Percentiles rank a stretch among this genome's conserved stretches.
phyloP scores from a whole-genome alignment of 1,140 invertebrate species.

The Subanguina moxae region DNA sequence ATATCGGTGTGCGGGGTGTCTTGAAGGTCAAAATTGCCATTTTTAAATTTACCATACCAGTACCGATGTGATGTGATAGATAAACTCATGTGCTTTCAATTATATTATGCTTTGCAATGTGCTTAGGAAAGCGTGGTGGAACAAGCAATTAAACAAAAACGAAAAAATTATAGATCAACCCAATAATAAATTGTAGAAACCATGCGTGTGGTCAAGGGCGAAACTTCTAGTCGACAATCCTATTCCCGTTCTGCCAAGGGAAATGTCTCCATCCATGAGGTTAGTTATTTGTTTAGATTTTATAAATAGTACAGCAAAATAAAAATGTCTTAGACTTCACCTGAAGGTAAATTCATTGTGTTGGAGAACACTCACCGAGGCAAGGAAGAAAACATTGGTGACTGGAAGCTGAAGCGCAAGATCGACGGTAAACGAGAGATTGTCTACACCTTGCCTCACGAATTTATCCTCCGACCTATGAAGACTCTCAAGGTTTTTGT shows the following conservation, averaged over 20 bases:
- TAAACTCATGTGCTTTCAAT: too few relatives aligned
- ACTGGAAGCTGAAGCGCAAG: conserved; percentile 57
- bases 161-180: conserved; percentile 35
- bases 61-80: too few relatives aligned
- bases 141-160: conserved; percentile 48
- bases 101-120: too few relatives aligned
- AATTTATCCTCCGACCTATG: conserved; percentile 53
- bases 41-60: too few relatives aligned
- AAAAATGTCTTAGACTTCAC: conserved; percentile 1
- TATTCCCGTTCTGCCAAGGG: conserved; percentile 63
- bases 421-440: conserved; percentile 57
- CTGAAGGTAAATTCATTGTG: conserved; percentile 41
- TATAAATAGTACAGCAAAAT: too few relatives aligned
- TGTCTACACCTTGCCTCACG: conserved; percentile 56
- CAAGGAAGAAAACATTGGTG: conserved; percentile 55
- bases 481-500: conserved; percentile 54
- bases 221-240: conserved; percentile 63
- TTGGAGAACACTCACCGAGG: conserved; percentile 57
- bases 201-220: conserved; percentile 57
- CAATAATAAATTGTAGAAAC: conserved; percentile 39
- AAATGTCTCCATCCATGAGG: conserved; percentile 54
- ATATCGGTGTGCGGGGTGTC: too few relatives aligned
- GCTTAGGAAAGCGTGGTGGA: too few relatives aligned
- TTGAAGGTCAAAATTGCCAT: too few relatives aligned
- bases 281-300: too few relatives aligned